A percentile compares a stretch with the other conserved stretches of the same genome.
Conservation (phyloP, 2,888 invertebrate species). For the Gortyna flavago region DNA sequence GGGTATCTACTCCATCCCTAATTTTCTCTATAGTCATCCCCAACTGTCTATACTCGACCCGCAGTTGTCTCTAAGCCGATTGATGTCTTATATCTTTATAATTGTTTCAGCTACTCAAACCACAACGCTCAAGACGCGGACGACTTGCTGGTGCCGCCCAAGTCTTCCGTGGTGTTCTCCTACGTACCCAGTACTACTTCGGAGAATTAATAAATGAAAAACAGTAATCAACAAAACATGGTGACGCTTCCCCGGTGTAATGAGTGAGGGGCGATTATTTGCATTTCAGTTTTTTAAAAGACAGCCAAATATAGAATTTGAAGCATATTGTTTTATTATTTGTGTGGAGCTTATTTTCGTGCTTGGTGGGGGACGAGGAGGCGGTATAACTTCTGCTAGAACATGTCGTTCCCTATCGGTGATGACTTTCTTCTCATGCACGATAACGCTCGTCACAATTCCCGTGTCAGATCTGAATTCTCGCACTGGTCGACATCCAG, state of each 20-base stretch:
- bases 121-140: constrained; percentile 82
- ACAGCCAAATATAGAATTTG: constrained; percentile 47
- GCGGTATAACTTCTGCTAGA: no score
- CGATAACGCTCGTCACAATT: no score
- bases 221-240: constrained; percentile 1
- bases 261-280: constrained; percentile 47
- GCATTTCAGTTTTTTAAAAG: constrained; percentile 71
- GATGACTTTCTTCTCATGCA: no score
- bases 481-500: no score
- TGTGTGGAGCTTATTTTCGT: no score
- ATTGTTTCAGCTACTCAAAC: constrained; percentile 89
- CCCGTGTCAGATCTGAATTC: no score
- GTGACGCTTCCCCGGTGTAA: constrained; percentile 57
- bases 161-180: constrained; percentile 92
- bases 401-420: no score
- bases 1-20: background rate
- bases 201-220: constrained; percentile 68
- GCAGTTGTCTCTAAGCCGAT: background rate
- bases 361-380: no score
- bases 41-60: background rate
- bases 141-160: constrained; percentile 90
- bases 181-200: constrained; percentile 90
- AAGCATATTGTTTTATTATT: no score
- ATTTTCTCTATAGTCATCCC: background rate
- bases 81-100: constrained; percentile 21